Conservation (phyloP, 2,888 invertebrate genomes). For the Drosophila ustulata region DNA sequence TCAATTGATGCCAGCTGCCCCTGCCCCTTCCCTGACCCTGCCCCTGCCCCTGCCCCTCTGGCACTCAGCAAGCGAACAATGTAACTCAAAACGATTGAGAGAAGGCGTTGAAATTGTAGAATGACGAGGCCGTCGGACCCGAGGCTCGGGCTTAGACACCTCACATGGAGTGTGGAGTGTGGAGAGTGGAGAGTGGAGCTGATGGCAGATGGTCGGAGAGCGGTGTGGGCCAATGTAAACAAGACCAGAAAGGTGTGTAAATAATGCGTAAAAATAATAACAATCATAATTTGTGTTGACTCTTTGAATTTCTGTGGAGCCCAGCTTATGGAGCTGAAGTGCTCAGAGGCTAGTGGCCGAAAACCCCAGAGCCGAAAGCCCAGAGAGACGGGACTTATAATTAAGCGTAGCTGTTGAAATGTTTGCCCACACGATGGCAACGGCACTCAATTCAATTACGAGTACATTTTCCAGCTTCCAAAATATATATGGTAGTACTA, state of each 20-base stretch:
- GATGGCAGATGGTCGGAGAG: conserved; percentile 13
- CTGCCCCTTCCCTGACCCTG: not conserved
- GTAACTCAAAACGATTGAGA: conserved; percentile 57
- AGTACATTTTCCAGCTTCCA: conserved; percentile 48
- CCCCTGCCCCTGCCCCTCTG: not conserved
- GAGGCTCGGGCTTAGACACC: conserved; percentile 48
- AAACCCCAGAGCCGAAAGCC: not conserved
- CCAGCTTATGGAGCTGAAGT: conserved; percentile 53
- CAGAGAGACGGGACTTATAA: conserved; percentile 55
- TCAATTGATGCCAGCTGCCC: conserved; percentile 60
- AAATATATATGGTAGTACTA: conserved; percentile 1
- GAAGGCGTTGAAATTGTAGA: conserved; percentile 76
- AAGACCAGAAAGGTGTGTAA: conserved; percentile 76
- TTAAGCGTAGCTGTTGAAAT: conserved; percentile 74
- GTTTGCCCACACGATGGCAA: conserved; percentile 62
- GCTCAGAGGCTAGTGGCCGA: conserved; percentile 8
- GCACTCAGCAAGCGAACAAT: conserved; percentile 19
- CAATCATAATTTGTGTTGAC: conserved; percentile 77
- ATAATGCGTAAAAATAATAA: conserved; percentile 79
- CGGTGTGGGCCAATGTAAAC: conserved; percentile 59
- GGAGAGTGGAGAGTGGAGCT: conserved; percentile 17
- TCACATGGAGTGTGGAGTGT: conserved; percentile 35
- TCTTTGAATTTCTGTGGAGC: conserved; percentile 55
- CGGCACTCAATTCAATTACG: conserved; percentile 57
- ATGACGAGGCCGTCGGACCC: conserved; percentile 53